Evolutionary conservation across 2,113 vertebrate species (phyloP).

Genomic region (Lepus americanus): DNA sequence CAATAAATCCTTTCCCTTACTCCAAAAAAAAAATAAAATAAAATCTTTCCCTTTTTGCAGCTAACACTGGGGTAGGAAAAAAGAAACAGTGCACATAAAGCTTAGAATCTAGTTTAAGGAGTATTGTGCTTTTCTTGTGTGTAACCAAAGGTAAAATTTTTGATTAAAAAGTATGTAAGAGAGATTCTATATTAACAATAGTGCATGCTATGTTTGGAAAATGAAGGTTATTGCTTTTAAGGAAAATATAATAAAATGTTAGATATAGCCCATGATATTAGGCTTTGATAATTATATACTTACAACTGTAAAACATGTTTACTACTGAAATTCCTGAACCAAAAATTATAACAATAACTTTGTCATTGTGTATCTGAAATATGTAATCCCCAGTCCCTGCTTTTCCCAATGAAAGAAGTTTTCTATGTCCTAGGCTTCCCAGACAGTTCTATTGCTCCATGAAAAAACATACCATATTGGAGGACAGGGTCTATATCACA

Average conservation of each 20-base stretch:
- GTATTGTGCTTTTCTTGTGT: not conserved
- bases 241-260: slow-evolving; percentile 44
- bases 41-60: not conserved
- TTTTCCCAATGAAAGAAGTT: slow-evolving; percentile 34
- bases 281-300: not conserved
- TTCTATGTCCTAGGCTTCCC: slow-evolving; percentile 56
- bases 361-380: slow-evolving; percentile 58
- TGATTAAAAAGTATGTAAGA: slow-evolving; percentile 38
- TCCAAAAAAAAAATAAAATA: too few species aligned
- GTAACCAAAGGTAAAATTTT: not conserved
- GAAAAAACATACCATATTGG: slow-evolving; percentile 43
- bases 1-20: too few species aligned
- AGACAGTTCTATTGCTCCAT: slow-evolving; percentile 61
- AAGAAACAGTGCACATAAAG: not conserved
- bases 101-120: not conserved
- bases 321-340: slow-evolving; percentile 63
- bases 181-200: slow-evolving; percentile 1
- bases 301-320: slow-evolving; percentile 51
- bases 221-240: slow-evolving; percentile 50
- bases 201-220: not conserved
- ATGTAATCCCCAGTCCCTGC: not conserved
- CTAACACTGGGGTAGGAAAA: not conserved
- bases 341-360: slow-evolving; percentile 63
- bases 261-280: slow-evolving; percentile 31
- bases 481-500: slow-evolving; percentile 40